Conservation (phyloP, 2,797 vertebrate species). For the Dendrocincla tyrannina region DNA sequence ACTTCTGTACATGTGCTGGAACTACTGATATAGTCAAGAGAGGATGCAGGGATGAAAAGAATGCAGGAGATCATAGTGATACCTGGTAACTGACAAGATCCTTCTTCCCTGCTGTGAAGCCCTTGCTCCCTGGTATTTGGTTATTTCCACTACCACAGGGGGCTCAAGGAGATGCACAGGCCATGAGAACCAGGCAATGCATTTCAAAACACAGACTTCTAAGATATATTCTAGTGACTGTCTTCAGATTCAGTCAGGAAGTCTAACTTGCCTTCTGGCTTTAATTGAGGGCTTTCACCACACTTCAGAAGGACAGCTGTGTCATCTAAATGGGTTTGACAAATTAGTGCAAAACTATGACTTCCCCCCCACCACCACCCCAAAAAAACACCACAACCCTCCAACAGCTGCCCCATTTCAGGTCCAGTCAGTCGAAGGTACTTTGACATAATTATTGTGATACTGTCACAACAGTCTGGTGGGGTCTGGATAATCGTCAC, state of each 20-base stretch:
- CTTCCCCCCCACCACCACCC: too few relatives aligned
- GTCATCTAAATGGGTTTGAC: background rate
- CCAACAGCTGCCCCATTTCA: background rate
- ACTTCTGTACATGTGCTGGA: background rate
- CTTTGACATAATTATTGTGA: background rate
- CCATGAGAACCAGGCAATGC: background rate
- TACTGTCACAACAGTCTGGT: background rate
- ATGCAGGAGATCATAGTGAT: rapidly evolving
- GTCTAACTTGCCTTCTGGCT: background rate
- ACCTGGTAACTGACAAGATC: background rate
- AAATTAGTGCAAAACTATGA: background rate
- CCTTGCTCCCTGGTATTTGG: background rate
- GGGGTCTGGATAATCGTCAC: background rate
- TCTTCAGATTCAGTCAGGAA: background rate
- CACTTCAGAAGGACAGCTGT: background rate
- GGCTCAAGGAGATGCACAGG: background rate
- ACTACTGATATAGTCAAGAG: background rate
- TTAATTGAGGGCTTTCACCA: background rate
- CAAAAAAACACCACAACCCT: background rate
- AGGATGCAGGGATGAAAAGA: background rate
- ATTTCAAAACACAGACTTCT: background rate
- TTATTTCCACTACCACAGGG: background rate
- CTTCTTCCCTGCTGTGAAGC: background rate
- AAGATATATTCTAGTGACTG: background rate
- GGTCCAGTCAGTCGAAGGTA: background rate